These are phyloP conservation scores for Magallana ariakensis DNA, from an alignment of 1,140 invertebrate species.

Conservation along the genomic window DNA sequence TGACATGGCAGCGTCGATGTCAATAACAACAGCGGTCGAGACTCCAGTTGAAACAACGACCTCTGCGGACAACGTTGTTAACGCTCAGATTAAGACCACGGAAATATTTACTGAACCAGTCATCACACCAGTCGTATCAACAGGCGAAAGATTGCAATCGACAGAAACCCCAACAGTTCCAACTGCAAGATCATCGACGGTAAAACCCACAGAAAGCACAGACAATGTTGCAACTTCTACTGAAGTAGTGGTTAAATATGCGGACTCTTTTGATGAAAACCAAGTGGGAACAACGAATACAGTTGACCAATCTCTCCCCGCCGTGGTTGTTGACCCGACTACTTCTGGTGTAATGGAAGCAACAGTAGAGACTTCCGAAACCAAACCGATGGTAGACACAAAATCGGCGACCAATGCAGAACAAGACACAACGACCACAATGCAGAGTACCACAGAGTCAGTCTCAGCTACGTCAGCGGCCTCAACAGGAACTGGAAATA, in stretches of 20 bases:
- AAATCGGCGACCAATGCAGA: not conserved
- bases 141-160: not conserved
- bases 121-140: not conserved
- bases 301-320: not conserved
- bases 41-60: not conserved
- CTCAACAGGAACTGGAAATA: not conserved
- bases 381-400: not conserved
- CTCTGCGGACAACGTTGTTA: not conserved
- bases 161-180: not conserved
- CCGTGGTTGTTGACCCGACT: not conserved
- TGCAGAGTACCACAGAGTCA: not conserved
- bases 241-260: too few relatives aligned
- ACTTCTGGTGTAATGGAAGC: not conserved
- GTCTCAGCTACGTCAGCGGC: not conserved
- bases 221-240: not conserved
- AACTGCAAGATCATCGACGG: not conserved
- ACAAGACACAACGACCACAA: not conserved
- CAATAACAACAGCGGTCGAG: not conserved
- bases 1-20: not conserved
- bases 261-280: not conserved
- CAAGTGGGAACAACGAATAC: not conserved
- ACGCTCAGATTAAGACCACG: not conserved
- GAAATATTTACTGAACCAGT: not conserved
- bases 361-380: not conserved
- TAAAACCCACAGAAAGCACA: not conserved